These are phyloP conservation scores for Miichthys miiuy DNA, from an alignment of 2,797 vertebrate species.

Conservation along the genomic window DNA sequence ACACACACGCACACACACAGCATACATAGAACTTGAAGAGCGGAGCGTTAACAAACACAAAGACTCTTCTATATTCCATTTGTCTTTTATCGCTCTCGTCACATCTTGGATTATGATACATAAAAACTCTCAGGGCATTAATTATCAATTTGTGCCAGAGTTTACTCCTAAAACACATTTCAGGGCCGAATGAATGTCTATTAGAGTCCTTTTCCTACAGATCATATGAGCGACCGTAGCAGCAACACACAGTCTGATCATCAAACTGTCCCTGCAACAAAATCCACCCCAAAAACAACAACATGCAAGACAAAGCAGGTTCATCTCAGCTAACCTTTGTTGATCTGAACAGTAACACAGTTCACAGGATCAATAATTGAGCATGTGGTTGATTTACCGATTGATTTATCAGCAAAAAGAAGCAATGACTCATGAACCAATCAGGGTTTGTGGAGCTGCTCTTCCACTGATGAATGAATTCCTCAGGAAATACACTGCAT, in stretches of 20 bases:
- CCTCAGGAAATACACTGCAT: constrained; percentile 23
- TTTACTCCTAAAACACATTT: constrained; percentile 13
- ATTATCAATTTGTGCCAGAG: constrained; percentile 11
- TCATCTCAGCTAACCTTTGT: constrained; percentile 3
- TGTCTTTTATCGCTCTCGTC: constrained; percentile 6
- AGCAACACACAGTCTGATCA: background rate
- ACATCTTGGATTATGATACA: constrained; percentile 19
- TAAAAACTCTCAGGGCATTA: background rate
- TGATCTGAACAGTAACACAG: constrained; percentile 13
- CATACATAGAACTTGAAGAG: constrained; percentile 14
- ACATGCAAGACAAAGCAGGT: background rate
- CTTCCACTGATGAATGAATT: constrained; percentile 46
- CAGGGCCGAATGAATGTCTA: background rate
- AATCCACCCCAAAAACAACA: background rate
- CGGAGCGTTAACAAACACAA: constrained; percentile 34
- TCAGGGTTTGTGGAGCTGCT: constrained; percentile 29
- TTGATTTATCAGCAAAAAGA: constrained; percentile 56
- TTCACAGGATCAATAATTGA: constrained; percentile 44
- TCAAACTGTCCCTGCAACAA: background rate
- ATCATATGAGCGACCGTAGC: constrained; percentile 27
- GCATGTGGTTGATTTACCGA: constrained; percentile 36
- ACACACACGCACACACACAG: constrained; percentile 1
- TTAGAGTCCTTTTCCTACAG: background rate
- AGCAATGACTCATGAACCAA: constrained; percentile 51
- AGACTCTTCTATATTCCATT: constrained; percentile 45